A percentile compares a stretch with the other conserved stretches of the same genome.
phyloP scores from a whole-genome alignment of 2,797 vertebrate genomes.

The Lerista edwardsae region DNA sequence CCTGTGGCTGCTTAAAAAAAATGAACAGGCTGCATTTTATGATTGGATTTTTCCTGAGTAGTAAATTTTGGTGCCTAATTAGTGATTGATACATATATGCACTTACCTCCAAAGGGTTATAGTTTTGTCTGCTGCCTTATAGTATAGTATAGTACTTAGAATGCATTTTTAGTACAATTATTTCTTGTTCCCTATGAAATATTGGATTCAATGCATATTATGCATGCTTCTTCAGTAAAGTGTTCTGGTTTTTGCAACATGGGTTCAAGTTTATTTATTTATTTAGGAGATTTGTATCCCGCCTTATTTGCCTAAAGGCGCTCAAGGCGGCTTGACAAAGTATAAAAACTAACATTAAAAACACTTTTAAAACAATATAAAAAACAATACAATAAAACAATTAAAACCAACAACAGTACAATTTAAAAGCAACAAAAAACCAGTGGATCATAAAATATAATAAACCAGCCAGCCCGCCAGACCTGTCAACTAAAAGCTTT shows the following conservation, averaged over 20 bases:
- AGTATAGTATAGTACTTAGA: too few relatives aligned
- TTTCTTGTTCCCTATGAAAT: background rate
- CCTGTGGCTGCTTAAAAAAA: background rate
- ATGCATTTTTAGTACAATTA: conserved; percentile 27
- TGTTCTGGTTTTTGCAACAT: background rate
- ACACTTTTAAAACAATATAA: too few relatives aligned
- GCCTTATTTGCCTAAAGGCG: too few relatives aligned
- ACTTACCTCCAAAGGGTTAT: accelerated
- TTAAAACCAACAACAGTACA: too few relatives aligned
- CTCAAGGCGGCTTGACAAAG: too few relatives aligned
- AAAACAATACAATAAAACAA: too few relatives aligned
- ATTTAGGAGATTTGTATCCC: too few relatives aligned
- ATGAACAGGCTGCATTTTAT: background rate
- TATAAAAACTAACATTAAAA: too few relatives aligned
- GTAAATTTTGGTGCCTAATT: background rate
- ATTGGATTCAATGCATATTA: background rate
- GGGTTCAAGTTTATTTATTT: background rate
- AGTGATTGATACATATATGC: background rate
- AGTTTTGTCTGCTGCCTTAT: background rate
- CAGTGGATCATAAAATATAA: too few relatives aligned
- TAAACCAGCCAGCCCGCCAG: too few relatives aligned
- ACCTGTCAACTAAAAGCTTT: too few relatives aligned
- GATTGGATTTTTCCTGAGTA: background rate
- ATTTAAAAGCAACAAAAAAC: too few relatives aligned
- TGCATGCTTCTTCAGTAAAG: background rate